Percentiles rank a stretch among this genome's conserved stretches.
phyloP scores from a whole-genome alignment of 2,888 invertebrate species.

The Trimorus sp. region DNA sequence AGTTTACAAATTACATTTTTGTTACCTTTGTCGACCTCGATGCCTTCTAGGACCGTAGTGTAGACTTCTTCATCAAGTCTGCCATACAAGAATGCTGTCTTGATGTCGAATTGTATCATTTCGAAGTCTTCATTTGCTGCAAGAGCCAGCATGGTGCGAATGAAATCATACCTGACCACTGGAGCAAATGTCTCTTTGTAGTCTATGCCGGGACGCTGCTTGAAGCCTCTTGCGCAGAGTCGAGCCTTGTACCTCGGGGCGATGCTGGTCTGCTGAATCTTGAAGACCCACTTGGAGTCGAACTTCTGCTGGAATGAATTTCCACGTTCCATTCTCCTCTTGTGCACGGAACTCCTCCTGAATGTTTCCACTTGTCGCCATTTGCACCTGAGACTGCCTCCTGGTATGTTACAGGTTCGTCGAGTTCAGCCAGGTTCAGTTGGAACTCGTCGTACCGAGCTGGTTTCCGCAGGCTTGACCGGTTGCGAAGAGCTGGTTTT shows the following conservation, averaged over 20 bases:
- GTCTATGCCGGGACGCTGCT: conserved; percentile 3
- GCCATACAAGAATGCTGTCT: not conserved
- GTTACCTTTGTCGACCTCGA: not conserved
- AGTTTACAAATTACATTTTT: not conserved
- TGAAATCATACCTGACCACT: conserved; percentile 13
- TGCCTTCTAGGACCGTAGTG: not conserved
- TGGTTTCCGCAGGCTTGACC: conserved; percentile 16
- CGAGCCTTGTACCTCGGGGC: conserved; percentile 13
- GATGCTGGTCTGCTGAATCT: not conserved
- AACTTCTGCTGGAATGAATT: conserved; percentile 38
- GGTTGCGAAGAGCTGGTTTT: conserved; percentile 25
- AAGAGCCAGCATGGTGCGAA: not conserved
- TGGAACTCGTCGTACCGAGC: conserved; percentile 6
- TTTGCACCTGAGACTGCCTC: conserved; percentile 30
- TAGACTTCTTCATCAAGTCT: not conserved
- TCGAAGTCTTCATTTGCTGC: not conserved
- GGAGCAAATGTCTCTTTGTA: conserved; percentile 22
- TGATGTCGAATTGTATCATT: not conserved
- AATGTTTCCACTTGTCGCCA: conserved; percentile 47
- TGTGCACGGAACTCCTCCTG: conserved; percentile 39
- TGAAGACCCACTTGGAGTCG: conserved; percentile 60
- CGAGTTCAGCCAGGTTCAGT: conserved; percentile 20
- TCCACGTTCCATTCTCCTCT: conserved; percentile 50
- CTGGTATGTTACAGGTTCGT: conserved; percentile 27
- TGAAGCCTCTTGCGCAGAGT: conserved; percentile 21